Percentiles rank a stretch among this genome's conserved stretches.
Conservation (phyloP, 2,888 invertebrate species). For the Tenthredo livida region DNA sequence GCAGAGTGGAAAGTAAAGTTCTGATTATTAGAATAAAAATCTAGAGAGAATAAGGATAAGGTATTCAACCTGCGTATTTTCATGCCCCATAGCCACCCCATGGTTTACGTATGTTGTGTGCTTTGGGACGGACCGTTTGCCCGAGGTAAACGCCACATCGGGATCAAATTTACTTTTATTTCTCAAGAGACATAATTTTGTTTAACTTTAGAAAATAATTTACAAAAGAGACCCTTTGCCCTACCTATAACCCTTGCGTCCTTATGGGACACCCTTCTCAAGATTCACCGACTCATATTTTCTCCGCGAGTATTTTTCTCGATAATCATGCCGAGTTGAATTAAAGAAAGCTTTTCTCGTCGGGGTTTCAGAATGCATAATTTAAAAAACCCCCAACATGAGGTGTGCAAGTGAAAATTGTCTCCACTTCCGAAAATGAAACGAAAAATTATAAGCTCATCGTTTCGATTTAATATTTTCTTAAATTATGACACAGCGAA, state of each 20-base stretch:
- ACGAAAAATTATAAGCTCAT: background rate
- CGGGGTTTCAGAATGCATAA: background rate
- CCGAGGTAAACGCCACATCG: slow-evolving; percentile 27
- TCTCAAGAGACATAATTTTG: slow-evolving; percentile 34
- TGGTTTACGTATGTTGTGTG: slow-evolving; percentile 21
- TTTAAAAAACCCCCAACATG: background rate
- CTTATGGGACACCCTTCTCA: slow-evolving; percentile 1
- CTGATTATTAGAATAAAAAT: slow-evolving; percentile 13
- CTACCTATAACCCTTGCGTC: background rate
- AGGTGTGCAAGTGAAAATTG: background rate
- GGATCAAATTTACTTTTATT: slow-evolving; percentile 28
- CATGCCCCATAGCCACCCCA: slow-evolving; percentile 2
- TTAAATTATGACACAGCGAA: background rate
- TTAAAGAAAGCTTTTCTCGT: background rate
- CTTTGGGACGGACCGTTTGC: slow-evolving; percentile 1
- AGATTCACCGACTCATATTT: slow-evolving; percentile 3
- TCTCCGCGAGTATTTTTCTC: background rate
- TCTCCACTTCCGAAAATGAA: background rate
- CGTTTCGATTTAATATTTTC: background rate
- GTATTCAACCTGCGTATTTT: slow-evolving; percentile 10
- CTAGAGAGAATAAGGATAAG: background rate
- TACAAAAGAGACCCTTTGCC: background rate
- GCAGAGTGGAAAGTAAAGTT: background rate
- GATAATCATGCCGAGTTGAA: background rate
- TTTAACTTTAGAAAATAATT: slow-evolving; percentile 29